phyloP scores from a whole-genome alignment of 2,113 vertebrate species.

The Cathartes aura region DNA sequence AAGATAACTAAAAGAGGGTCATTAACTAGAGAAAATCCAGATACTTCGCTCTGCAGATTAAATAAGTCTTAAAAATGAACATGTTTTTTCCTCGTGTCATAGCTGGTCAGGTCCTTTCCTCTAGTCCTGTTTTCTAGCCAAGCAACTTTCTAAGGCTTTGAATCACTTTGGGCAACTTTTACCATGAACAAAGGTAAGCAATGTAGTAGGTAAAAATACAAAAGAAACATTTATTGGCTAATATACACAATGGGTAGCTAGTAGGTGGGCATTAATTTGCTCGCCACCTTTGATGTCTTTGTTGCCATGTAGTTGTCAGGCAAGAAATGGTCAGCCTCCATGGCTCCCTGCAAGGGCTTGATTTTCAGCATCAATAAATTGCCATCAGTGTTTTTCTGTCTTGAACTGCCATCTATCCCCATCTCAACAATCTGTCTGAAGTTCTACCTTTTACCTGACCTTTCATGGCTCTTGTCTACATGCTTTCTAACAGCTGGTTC shows the following conservation, averaged over 20 bases:
- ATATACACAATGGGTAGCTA: neutral
- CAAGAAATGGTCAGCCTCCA: neutral
- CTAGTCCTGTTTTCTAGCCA: neutral
- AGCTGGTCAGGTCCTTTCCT: neutral
- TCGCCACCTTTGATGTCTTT: neutral
- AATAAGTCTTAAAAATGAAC: neutral
- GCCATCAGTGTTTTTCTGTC: neutral
- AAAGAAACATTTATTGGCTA: neutral
- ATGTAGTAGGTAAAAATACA: neutral
- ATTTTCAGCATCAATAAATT: neutral
- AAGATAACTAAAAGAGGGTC: neutral
- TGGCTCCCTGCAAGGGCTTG: neutral
- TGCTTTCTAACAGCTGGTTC: neutral
- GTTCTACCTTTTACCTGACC: neutral
- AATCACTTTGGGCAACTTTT: neutral
- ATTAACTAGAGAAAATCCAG: neutral
- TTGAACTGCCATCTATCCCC: rapidly evolving
- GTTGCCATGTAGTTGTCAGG: neutral
- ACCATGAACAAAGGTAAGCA: neutral
- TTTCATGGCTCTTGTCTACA: neutral
- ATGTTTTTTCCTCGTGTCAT: neutral
- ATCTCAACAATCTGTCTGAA: neutral
- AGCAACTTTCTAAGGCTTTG: neutral
- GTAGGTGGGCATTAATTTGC: neutral
- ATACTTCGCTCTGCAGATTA: neutral